A percentile compares a stretch with the other conserved stretches of the same genome.
phyloP scores from a whole-genome alignment of 2,113 vertebrate species.

The Seriola quinqueradiata region DNA sequence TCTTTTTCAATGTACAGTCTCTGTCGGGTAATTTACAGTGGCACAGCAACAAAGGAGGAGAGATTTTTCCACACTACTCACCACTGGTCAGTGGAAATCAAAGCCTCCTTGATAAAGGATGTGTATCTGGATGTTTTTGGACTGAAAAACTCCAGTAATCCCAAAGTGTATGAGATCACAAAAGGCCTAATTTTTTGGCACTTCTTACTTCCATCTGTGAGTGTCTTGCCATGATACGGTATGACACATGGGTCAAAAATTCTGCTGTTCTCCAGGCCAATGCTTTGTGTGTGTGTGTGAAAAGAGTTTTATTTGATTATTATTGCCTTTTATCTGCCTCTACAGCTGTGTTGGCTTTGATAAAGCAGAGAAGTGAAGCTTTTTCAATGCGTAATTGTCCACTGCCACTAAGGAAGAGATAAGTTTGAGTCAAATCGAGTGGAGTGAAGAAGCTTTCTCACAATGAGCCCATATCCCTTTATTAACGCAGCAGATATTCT shows the following conservation, averaged over 20 bases:
- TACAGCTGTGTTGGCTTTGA: constrained; percentile 72
- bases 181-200: constrained; percentile 51
- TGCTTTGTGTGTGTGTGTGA: constrained; percentile 5
- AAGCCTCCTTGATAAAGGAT: constrained; percentile 45
- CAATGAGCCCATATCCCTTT: constrained; percentile 47
- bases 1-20: constrained; percentile 14
- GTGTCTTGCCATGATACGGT: constrained; percentile 25
- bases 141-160: constrained; percentile 38
- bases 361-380: constrained; percentile 47
- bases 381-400: constrained; percentile 62
- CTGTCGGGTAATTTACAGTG: constrained; percentile 21
- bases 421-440: constrained; percentile 50
- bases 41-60: constrained; percentile 19
- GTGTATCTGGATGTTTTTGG: constrained; percentile 33
- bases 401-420: constrained; percentile 52
- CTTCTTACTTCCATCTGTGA: constrained; percentile 52
- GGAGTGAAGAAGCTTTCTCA: constrained; percentile 42
- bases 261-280: constrained; percentile 23
- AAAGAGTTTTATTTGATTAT: constrained; percentile 60
- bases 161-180: constrained; percentile 53
- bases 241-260: constrained; percentile 54
- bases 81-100: constrained; percentile 38
- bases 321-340: constrained; percentile 65
- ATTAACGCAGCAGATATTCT: constrained; percentile 10
- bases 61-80: constrained; percentile 11